phyloP scores from a whole-genome alignment of 2,797 vertebrate species.

The Acanthurus tractus region DNA sequence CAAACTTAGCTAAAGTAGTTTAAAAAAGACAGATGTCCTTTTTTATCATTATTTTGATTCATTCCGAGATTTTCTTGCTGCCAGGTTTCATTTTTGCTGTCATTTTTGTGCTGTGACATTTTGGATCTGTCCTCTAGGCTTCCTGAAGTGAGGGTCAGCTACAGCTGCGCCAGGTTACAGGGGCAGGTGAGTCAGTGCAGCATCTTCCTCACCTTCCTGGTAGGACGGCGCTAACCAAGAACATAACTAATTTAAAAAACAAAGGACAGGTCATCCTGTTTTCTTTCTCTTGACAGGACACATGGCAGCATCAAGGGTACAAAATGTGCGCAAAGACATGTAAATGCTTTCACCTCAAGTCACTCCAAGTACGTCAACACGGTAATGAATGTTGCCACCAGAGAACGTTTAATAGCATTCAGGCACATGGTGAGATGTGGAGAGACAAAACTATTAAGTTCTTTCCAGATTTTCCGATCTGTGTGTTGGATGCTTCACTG shows the following conservation, averaged over 20 bases:
- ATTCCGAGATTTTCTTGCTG: conserved; percentile 14
- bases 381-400: conserved; percentile 62
- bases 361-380: conserved; percentile 46
- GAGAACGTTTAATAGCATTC: conserved; percentile 61
- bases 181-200: conserved; percentile 33
- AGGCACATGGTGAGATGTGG: conserved; percentile 53
- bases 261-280: conserved; percentile 45
- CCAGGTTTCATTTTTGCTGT: conserved; percentile 21
- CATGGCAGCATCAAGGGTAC: conserved; percentile 37
- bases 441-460: conserved; percentile 69
- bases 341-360: conserved; percentile 56
- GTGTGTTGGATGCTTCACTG: conserved; percentile 57
- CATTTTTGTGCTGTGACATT: conserved; percentile 50
- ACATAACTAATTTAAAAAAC: conserved; percentile 60
- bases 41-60: neutral
- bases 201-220: conserved; percentile 79
- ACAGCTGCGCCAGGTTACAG: conserved; percentile 62
- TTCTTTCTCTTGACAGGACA: conserved; percentile 8
- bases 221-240: conserved; percentile 67
- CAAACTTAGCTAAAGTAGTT: neutral
- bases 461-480: conserved; percentile 56
- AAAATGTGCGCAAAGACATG: conserved; percentile 45
- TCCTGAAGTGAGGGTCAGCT: conserved; percentile 60
- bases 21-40: conserved; percentile 16
- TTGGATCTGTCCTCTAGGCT: conserved; percentile 40